A percentile compares a stretch with the other conserved stretches of the same genome.
These are phyloP conservation scores for Diaprepes abbreviatus DNA, from an alignment of 2,888 invertebrate species.

Conservation along the genomic window DNA sequence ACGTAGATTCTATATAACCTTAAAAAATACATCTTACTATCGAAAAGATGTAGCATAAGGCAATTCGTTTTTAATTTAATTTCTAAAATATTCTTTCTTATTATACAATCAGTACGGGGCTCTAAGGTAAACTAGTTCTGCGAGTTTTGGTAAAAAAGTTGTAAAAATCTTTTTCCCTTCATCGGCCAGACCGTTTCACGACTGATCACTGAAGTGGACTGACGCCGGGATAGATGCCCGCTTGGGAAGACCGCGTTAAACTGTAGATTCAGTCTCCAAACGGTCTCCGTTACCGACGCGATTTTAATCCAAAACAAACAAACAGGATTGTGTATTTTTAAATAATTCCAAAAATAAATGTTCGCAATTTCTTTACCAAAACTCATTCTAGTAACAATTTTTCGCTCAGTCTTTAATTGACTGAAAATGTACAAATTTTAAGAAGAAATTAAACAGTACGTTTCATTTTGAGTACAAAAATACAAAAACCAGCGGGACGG, in stretches of 20 bases:
- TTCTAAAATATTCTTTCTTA: slow-evolving; percentile 33
- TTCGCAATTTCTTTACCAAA: slow-evolving; percentile 1
- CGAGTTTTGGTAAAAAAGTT: neutral
- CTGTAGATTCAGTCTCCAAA: no score
- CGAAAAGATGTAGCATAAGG: slow-evolving; percentile 45
- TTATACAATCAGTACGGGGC: slow-evolving; percentile 34
- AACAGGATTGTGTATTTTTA: neutral
- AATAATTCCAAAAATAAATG: neutral
- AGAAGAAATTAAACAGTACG: slow-evolving; percentile 11
- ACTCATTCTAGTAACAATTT: neutral
- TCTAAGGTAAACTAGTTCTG: slow-evolving; percentile 3
- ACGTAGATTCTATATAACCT: slow-evolving; percentile 36
- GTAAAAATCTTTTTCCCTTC: neutral
- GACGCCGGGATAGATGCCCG: no score
- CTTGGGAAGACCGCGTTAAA: no score
- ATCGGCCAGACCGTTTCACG: no score
- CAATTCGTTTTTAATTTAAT: slow-evolving; percentile 18
- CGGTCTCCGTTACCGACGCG: no score
- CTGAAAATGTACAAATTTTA: slow-evolving; percentile 12
- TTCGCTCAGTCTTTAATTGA: slow-evolving; percentile 3
- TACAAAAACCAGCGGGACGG: slow-evolving; percentile 48
- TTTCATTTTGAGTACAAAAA: slow-evolving; percentile 41
- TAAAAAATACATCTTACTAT: slow-evolving; percentile 45
- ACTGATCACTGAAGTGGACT: no score
- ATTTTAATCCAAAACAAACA: no score